Conservation (phyloP, 2,888 invertebrate genomes). For the Tipula helvola region DNA sequence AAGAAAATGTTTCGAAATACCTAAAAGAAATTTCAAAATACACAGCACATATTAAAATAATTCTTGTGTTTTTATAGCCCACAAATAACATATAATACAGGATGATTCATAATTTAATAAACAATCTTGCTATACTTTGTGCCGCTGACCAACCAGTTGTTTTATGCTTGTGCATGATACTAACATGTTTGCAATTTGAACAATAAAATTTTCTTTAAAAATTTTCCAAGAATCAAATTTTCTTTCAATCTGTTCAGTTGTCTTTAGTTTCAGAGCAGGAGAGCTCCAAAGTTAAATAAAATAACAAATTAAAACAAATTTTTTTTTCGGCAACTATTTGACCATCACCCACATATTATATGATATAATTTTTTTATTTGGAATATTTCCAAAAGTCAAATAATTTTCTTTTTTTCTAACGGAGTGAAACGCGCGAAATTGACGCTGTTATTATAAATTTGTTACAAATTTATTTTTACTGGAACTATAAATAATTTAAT, state of each 20-base stretch:
- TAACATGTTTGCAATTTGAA: not conserved
- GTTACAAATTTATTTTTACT: not conserved
- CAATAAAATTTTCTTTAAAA: not conserved
- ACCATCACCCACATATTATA: not conserved
- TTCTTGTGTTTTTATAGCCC: not conserved
- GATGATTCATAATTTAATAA: not conserved
- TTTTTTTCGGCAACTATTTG: not conserved
- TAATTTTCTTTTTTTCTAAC: not conserved
- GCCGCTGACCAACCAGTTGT: not conserved
- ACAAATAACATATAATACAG: not conserved
- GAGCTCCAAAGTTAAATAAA: too few relatives aligned
- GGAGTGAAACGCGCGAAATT: not conserved
- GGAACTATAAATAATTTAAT: not conserved
- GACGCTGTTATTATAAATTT: not conserved
- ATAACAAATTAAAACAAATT: not conserved
- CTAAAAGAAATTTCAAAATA: not conserved
- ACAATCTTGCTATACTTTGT: not conserved
- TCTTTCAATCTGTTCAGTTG: not conserved
- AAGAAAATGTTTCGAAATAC: not conserved
- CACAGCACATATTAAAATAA: not conserved
- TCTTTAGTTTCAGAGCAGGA: too few relatives aligned
- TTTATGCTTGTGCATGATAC: not conserved
- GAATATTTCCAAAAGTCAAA: not conserved
- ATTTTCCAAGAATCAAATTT: not conserved
- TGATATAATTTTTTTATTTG: not conserved